A percentile compares a stretch with the other conserved stretches of the same genome.
phyloP scores from a whole-genome alignment of 2,797 vertebrate species.

The Petrocephalus schoutedeni region DNA sequence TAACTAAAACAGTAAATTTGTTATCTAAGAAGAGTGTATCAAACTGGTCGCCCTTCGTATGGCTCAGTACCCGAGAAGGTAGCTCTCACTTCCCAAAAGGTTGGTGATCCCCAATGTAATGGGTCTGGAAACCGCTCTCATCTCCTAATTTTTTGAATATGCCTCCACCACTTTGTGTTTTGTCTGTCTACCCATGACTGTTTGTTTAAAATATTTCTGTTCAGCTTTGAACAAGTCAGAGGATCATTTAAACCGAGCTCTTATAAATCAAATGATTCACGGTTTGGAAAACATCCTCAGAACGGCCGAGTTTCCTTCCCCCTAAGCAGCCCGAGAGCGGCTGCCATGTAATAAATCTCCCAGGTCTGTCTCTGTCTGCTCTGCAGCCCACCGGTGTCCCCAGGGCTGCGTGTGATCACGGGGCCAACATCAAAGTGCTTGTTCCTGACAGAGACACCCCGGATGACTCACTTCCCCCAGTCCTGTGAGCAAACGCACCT shows the following conservation, averaged over 20 bases:
- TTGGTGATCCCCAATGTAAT: neutral
- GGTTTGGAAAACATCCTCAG: slow-evolving; percentile 56
- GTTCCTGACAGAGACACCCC: slow-evolving; percentile 62
- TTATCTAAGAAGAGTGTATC: no score
- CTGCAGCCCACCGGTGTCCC: slow-evolving; percentile 57
- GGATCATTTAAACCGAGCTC: slow-evolving; percentile 27
- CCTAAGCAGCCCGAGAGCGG: slow-evolving; percentile 38
- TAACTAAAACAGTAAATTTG: no score
- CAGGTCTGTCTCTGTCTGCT: slow-evolving; percentile 47
- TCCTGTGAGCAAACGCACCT: slow-evolving; percentile 81
- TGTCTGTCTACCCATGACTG: slow-evolving; percentile 58
- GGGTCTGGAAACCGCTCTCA: neutral
- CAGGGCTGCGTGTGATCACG: slow-evolving; percentile 56
- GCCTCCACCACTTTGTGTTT: slow-evolving; percentile 48
- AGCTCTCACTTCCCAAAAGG: no score
- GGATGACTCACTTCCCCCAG: slow-evolving; percentile 79
- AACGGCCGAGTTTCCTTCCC: slow-evolving; percentile 44
- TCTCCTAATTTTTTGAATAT: slow-evolving; percentile 40
- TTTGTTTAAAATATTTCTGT: slow-evolving; percentile 57
- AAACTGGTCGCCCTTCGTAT: no score
- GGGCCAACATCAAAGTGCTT: slow-evolving; percentile 69
- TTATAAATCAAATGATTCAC: slow-evolving; percentile 66
- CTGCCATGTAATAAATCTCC: slow-evolving; percentile 68
- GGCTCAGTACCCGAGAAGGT: no score
- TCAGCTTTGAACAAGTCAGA: slow-evolving; percentile 42